These are phyloP conservation scores for Anhinga anhinga DNA, from an alignment of 2,113 vertebrate genomes.

Conservation along the genomic window DNA sequence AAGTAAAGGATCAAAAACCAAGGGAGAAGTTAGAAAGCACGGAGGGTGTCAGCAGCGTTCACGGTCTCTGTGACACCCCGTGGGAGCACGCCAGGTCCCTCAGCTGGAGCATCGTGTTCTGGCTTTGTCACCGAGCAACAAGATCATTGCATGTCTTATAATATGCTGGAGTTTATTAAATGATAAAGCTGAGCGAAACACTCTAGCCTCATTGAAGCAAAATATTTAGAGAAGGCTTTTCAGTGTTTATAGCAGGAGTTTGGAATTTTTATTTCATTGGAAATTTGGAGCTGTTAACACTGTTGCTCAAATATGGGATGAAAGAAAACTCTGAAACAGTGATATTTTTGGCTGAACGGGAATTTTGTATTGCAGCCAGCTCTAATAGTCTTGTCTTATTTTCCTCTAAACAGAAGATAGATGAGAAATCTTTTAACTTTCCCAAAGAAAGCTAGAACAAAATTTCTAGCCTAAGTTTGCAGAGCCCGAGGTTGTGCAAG, in stretches of 20 bases:
- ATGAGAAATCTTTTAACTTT: conserved; percentile 29
- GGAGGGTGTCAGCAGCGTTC: not conserved
- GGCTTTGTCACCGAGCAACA: not conserved
- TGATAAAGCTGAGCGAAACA: not conserved
- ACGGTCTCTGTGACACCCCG: fast-evolving
- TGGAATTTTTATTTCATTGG: conserved; percentile 61
- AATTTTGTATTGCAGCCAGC: conserved; percentile 34
- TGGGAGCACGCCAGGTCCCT: not conserved
- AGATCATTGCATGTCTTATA: fast-evolving
- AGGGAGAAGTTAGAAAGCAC: not conserved
- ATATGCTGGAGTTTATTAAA: not conserved
- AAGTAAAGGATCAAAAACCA: not conserved
- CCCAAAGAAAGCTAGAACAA: not conserved
- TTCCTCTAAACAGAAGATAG: conserved; percentile 38
- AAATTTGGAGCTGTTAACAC: conserved; percentile 44
- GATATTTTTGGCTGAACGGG: conserved; percentile 47
- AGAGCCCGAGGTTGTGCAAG: not conserved
- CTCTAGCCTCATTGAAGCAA: conserved; percentile 25
- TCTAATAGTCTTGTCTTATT: conserved; percentile 49
- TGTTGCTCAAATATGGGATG: conserved; percentile 55
- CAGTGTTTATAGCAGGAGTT: conserved; percentile 45
- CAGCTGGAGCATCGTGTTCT: fast-evolving
- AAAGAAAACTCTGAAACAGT: conserved; percentile 33
- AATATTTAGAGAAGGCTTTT: conserved; percentile 62
- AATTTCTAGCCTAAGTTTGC: not conserved